These are phyloP conservation scores for Burhinus bistriatus DNA, from an alignment of 2,113 vertebrate species.

Conservation along the genomic window DNA sequence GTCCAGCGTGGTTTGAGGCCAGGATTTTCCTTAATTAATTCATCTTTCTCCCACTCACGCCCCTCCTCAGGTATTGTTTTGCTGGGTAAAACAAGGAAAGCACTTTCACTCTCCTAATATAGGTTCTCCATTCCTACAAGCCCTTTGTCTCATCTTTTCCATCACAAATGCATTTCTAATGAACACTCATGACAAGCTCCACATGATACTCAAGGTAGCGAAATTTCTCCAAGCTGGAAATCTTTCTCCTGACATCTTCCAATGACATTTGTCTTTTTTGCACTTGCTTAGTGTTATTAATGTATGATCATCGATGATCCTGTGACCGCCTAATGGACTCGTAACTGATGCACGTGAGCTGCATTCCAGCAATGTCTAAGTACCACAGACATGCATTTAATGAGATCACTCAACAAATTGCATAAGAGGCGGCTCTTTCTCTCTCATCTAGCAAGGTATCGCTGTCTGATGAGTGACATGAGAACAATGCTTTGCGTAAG, in stretches of 20 bases:
- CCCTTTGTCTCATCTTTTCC: not conserved
- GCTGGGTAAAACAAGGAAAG: not conserved
- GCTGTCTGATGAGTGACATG: not conserved
- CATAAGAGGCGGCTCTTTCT: not conserved
- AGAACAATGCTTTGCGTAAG: not conserved
- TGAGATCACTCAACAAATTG: not conserved
- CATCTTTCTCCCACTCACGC: not conserved
- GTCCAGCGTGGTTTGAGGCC: not conserved
- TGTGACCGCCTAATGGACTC: not conserved
- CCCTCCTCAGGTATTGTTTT: not conserved
- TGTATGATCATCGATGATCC: not conserved
- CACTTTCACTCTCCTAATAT: not conserved
- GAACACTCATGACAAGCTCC: not conserved
- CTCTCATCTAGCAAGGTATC: not conserved
- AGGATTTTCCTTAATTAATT: not conserved
- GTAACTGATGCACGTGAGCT: not conserved
- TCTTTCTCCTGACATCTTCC: not conserved
- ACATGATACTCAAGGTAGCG: fast-evolving
- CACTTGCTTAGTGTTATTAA: not conserved
- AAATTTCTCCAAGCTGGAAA: not conserved
- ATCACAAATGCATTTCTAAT: not conserved
- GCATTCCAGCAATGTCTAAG: fast-evolving
- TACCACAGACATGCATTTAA: not conserved
- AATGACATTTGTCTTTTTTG: not conserved
- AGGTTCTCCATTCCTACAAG: not conserved